These are phyloP conservation scores for Amniataba percoides DNA, from an alignment of 2,797 vertebrate species.

Conservation along the genomic window DNA sequence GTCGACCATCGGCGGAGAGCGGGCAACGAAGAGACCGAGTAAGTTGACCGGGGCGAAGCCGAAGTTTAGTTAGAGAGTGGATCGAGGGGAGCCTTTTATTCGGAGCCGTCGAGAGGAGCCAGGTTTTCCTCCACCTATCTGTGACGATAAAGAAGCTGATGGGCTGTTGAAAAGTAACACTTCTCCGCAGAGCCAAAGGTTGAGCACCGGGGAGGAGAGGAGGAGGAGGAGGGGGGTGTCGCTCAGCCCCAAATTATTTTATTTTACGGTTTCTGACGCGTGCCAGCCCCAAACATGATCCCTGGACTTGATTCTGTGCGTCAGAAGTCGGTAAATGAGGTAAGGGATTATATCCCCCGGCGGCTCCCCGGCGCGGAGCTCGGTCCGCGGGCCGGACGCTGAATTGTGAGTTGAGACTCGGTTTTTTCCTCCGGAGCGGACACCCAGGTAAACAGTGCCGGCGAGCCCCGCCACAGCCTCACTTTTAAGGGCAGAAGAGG, in stretches of 20 bases:
- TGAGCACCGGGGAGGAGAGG: constrained; percentile 70
- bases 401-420: constrained; percentile 73
- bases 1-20: constrained; percentile 76
- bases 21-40: constrained; percentile 82
- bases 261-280: constrained; percentile 56
- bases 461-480: constrained; percentile 12
- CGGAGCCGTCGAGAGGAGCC: constrained; percentile 84
- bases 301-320: constrained; percentile 52
- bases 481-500: constrained; percentile 44
- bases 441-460: constrained; percentile 71
- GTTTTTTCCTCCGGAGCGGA: constrained; percentile 58
- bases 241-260: constrained; percentile 55
- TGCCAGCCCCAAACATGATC: constrained; percentile 46
- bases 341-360: constrained; percentile 76
- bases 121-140: constrained; percentile 86
- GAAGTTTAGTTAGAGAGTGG: constrained; percentile 81
- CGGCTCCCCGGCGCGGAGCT: constrained; percentile 67
- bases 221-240: constrained; percentile 44
- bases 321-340: constrained; percentile 70
- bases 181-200: constrained; percentile 86
- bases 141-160: constrained; percentile 86
- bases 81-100: constrained; percentile 83
- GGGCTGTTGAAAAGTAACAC: constrained; percentile 88
- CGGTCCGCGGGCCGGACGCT: constrained; percentile 72
- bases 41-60: constrained; percentile 80